Percentiles rank a stretch among this genome's conserved stretches.
Evolutionary conservation across 2,113 vertebrate genomes (phyloP).

Genomic region (Antennarius striatus): DNA sequence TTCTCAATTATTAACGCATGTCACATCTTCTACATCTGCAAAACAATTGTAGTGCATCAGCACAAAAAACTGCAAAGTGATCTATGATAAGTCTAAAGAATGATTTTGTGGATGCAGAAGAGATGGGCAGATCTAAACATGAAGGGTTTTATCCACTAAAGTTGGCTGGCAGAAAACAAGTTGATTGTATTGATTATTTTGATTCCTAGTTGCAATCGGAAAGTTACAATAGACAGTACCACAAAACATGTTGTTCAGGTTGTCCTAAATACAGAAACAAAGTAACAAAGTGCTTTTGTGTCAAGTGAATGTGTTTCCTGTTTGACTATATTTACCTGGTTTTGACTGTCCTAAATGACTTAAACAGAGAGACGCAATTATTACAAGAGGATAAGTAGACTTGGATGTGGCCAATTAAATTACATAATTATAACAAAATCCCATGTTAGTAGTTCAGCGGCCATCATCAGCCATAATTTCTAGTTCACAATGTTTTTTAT

Average conservation of each 20-base stretch:
- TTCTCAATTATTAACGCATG: slow-evolving; percentile 83
- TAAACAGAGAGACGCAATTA: background rate
- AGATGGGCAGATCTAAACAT: slow-evolving; percentile 31
- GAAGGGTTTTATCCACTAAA: slow-evolving; percentile 6
- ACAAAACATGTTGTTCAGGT: background rate
- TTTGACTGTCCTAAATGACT: background rate
- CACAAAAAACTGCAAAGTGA: slow-evolving; percentile 85
- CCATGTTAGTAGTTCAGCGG: no score
- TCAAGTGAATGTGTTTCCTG: background rate
- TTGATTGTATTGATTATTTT: background rate
- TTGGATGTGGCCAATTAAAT: no score
- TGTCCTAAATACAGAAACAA: no score
- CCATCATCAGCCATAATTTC: no score
- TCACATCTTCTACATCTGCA: slow-evolving; percentile 86
- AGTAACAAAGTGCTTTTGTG: background rate
- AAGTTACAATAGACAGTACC: background rate
- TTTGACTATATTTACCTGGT: background rate
- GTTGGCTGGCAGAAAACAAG: background rate
- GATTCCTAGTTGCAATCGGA: background rate
- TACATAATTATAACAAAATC: no score
- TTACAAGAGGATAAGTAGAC: no score
- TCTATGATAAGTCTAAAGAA: slow-evolving; percentile 89
- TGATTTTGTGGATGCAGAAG: slow-evolving; percentile 80
- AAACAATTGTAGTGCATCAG: slow-evolving; percentile 83
- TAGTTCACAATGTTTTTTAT: no score